Base-by-base conservation (phyloP, 92 coral and sea anemone species). In the Zoanthus solanderi region DNA sequence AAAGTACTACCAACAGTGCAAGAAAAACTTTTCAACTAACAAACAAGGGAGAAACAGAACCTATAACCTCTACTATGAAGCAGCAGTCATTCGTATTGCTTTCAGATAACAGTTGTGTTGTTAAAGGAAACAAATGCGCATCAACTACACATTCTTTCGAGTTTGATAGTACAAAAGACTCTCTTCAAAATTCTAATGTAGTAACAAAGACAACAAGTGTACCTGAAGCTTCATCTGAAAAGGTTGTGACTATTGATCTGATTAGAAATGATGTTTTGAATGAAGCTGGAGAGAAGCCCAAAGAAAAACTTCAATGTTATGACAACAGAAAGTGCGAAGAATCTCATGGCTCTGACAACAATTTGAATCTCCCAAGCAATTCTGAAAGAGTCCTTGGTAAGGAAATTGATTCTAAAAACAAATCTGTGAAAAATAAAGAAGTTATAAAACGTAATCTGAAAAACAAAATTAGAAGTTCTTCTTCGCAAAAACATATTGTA, bases 251-350 rank as follows among this genome's bases (percentile, higher is more conserved):
- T 2, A 23, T 12, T 37, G 42, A 47, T 28, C 45, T 46, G 75
- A 81, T 42, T 16, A 44, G 14, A 63, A 66, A 8, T 16, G 23
- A 44, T 46, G 44, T 23, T 81, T 5, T 9, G 46, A 7, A 0
- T 9, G 23, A 50, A 0, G 15, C 69, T 45, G 79, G 80, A 48
- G 82, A 87, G 83, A 90, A 90, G 68, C 60, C 79, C 5, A 75
- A 80, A 6, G 90, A 84, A 32, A 73, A 80, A 28, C 90, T 87
- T 1, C 88, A 90, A 0, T 90, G 90, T 14, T 79, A 87, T 14
- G 87, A 90, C 56, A 90, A 90, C 77, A 52, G 66, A 18, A 16
- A 71, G 30, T 4, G 69, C 6, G 53, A 12, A 29, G 29, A n/a
- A 32, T 15, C 13, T 50, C 28, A 48, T 30, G 54, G 52, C 0